Conservation (phyloP, 2,797 vertebrate genomes). For the Meriones psammophilus region DNA sequence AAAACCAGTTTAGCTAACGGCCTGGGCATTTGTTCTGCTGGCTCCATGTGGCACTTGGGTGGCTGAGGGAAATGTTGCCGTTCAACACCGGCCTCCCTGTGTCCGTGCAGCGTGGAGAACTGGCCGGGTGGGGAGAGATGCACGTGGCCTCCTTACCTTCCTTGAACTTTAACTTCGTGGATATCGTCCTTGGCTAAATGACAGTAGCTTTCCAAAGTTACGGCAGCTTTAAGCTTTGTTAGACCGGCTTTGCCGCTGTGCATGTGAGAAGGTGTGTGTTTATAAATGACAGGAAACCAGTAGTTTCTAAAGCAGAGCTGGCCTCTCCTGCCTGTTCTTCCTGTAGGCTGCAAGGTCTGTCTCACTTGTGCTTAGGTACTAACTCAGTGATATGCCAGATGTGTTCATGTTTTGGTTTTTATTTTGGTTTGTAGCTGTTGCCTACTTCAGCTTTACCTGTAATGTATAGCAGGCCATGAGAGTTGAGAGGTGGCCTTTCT, state of each 20-base stretch:
- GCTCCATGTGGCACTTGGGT: neutral
- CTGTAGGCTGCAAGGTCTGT: constrained; percentile 14
- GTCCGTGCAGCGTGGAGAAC: neutral
- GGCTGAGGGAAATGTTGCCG: neutral
- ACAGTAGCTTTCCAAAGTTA: neutral
- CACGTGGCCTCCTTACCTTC: neutral
- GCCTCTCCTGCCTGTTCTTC: constrained; percentile 28
- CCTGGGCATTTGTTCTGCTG: neutral
- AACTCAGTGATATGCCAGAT: neutral
- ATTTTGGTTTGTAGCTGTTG: neutral
- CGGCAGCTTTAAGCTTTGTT: neutral
- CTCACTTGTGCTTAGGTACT: neutral
- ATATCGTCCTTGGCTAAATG: neutral
- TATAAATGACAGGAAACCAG: neutral
- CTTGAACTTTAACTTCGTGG: neutral
- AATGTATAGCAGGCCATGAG: neutral
- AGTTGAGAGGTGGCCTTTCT: neutral
- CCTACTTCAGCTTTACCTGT: neutral
- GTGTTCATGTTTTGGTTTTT: neutral
- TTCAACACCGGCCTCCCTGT: neutral
- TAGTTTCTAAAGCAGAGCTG: neutral
- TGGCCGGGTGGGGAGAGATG: neutral
- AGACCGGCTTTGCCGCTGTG: neutral
- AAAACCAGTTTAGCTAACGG: neutral
- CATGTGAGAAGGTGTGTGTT: neutral